phyloP scores from a whole-genome alignment of 2,888 invertebrate species.

The Trisateles emortualis region DNA sequence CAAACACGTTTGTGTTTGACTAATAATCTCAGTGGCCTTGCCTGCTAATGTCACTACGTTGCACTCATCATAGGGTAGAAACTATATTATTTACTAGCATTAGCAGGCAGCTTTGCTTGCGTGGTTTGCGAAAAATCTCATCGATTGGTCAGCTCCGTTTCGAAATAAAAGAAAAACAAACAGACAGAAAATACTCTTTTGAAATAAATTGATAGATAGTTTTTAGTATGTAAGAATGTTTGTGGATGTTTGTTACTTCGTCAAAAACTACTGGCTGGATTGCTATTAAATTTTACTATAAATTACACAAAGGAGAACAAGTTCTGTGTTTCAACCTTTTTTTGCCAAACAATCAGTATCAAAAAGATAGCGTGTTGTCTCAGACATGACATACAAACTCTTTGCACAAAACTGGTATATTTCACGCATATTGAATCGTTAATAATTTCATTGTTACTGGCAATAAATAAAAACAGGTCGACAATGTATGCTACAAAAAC shows the following conservation, averaged over 20 bases:
- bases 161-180: too few relatives aligned
- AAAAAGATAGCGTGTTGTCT: neutral
- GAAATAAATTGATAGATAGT: too few relatives aligned
- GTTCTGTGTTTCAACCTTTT: too few relatives aligned
- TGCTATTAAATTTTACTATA: too few relatives aligned
- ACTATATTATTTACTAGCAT: neutral
- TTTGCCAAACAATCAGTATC: neutral
- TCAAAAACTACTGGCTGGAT: too few relatives aligned
- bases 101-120: too few relatives aligned
- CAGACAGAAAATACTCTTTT: too few relatives aligned
- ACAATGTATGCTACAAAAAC: neutral
- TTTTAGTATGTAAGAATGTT: too few relatives aligned
- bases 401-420: neutral
- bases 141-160: too few relatives aligned
- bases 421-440: neutral
- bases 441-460: neutral
- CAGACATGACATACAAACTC: neutral
- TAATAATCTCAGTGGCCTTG: slow-evolving; percentile 2
- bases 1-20: neutral
- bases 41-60: neutral
- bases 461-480: slow-evolving; percentile 1
- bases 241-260: too few relatives aligned
- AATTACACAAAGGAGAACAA: too few relatives aligned
- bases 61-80: neutral
- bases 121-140: too few relatives aligned